Evolutionary conservation across 2,888 invertebrate species (phyloP).

Genomic region (Anticlea derivata): DNA sequence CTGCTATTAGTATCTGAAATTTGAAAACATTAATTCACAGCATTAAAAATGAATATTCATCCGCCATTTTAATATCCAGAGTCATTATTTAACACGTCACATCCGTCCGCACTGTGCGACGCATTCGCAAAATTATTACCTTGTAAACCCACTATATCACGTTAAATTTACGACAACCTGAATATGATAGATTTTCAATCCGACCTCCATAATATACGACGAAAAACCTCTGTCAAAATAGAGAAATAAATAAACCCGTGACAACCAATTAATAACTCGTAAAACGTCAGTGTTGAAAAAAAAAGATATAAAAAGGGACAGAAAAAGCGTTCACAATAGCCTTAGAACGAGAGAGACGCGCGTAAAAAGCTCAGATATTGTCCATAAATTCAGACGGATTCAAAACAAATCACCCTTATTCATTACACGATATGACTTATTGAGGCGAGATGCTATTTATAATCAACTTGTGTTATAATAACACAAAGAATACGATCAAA

Average conservation of each 20-base stretch:
- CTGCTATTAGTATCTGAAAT: conserved; percentile 13
- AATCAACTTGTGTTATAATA: conserved; percentile 72
- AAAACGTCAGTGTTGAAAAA: conserved; percentile 80
- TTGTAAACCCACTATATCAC: conserved; percentile 81
- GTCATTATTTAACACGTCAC: conserved; percentile 81
- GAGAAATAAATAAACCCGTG: conserved; percentile 82
- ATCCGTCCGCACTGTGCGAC: conserved; percentile 79
- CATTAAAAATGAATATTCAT: conserved; percentile 52
- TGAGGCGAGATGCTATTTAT: conserved; percentile 69
- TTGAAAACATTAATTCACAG: conserved; percentile 24
- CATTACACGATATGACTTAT: conserved; percentile 83
- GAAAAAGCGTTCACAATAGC: conserved; percentile 79
- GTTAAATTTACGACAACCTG: conserved; percentile 81
- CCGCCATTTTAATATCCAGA: conserved; percentile 76
- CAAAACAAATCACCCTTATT: conserved; percentile 85
- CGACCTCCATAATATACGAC: conserved; percentile 74
- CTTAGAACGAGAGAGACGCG: conserved; percentile 75
- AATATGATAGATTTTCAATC: conserved; percentile 85
- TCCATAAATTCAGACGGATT: conserved; percentile 81
- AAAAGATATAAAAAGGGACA: conserved; percentile 78
- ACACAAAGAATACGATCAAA: conserved; percentile 66
- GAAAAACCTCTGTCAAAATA: conserved; percentile 82
- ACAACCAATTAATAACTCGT: conserved; percentile 85
- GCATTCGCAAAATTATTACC: conserved; percentile 79
- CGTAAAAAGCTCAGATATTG: conserved; percentile 78